Percentiles rank a stretch among this genome's conserved stretches.
Evolutionary conservation across 2,113 vertebrate genomes (phyloP).

Genomic region (Hemicordylus capensis): DNA sequence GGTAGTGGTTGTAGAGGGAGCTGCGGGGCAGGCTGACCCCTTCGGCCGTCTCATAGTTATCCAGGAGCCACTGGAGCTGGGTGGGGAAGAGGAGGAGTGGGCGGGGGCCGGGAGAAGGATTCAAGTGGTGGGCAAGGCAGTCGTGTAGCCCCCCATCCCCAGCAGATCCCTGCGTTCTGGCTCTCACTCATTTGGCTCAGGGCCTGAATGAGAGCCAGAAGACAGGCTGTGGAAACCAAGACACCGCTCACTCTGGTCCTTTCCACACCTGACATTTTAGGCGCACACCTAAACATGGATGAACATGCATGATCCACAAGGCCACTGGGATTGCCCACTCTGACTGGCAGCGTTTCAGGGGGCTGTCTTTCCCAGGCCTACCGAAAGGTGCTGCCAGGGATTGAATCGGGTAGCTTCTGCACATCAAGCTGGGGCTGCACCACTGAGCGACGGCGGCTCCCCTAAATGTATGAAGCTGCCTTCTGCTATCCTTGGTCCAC

Average conservation of each 20-base stretch:
- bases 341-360: no score
- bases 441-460: not conserved
- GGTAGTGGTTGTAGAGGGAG: slow-evolving; percentile 96
- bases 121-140: not conserved
- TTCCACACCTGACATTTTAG: no score
- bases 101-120: not conserved
- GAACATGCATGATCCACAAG: no score
- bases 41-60: slow-evolving; percentile 96
- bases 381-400: not conserved
- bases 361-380: not conserved
- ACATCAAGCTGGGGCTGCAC: not conserved
- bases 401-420: not conserved
- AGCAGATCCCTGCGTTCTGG: no score
- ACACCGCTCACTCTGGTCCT: no score
- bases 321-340: no score
- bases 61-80: slow-evolving; percentile 96
- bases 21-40: slow-evolving; percentile 94
- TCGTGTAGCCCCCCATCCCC: no score
- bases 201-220: no score
- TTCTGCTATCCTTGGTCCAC: not conserved
- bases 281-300: no score
- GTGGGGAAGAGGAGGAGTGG: slow-evolving; percentile 29
- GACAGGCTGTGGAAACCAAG: no score
- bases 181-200: no score
- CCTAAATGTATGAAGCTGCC: not conserved